These are phyloP conservation scores for Noctua janthina DNA, from an alignment of 2,888 invertebrate species.

Conservation along the genomic window DNA sequence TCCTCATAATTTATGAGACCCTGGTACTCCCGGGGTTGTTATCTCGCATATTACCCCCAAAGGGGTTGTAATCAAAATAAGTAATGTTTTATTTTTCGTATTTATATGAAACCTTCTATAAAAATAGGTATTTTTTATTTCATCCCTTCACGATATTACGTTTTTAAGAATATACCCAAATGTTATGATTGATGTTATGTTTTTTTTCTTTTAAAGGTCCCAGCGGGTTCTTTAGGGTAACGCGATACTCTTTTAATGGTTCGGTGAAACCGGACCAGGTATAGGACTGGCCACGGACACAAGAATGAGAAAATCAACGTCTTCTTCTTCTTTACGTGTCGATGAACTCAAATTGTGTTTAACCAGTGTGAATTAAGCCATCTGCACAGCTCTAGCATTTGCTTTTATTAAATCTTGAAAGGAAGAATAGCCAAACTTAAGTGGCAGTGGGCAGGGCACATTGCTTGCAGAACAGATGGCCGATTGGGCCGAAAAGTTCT, in stretches of 20 bases:
- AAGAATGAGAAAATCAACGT: background rate
- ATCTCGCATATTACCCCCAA: constrained; percentile 28
- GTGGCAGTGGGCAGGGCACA: too few relatives aligned
- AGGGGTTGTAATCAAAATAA: constrained; percentile 36
- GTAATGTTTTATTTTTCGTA: constrained; percentile 21
- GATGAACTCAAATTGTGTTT: too few relatives aligned
- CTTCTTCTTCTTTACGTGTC: too few relatives aligned
- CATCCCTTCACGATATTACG: background rate
- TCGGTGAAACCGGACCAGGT: background rate
- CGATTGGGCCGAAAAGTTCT: too few relatives aligned
- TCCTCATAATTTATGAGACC: constrained; percentile 52
- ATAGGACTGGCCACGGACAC: background rate
- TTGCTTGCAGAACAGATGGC: too few relatives aligned
- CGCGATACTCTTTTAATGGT: background rate
- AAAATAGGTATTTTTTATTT: background rate
- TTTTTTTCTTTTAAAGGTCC: background rate
- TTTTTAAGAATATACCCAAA: background rate
- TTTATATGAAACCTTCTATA: constrained; percentile 7
- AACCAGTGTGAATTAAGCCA: too few relatives aligned
- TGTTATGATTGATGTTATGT: background rate
- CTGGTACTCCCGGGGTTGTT: constrained; percentile 42
- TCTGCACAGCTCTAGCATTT: too few relatives aligned
- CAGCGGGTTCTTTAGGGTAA: background rate
- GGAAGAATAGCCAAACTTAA: too few relatives aligned
- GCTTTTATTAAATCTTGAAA: too few relatives aligned